phyloP scores from a whole-genome alignment of 2,113 vertebrate species.

The Myotis lucifugus region DNA sequence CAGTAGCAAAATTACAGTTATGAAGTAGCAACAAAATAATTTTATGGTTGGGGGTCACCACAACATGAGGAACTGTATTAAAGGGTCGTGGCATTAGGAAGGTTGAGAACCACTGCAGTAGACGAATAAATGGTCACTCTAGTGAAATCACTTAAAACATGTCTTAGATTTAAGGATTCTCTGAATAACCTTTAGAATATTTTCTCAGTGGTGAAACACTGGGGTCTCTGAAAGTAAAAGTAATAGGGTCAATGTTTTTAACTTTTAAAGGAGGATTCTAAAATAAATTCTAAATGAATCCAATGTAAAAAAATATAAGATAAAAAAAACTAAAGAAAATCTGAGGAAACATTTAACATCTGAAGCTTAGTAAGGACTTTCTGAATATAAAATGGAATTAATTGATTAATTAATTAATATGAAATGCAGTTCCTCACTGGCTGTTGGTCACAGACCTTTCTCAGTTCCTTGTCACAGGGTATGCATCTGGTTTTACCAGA shows the following conservation, averaged over 20 bases:
- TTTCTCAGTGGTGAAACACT: conserved; percentile 51
- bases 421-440: neutral
- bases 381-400: neutral
- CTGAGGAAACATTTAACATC: neutral
- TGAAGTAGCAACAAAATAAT: too few relatives aligned
- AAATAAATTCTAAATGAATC: conserved; percentile 14
- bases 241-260: neutral
- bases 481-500: neutral
- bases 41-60: too few relatives aligned
- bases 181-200: conserved; percentile 29
- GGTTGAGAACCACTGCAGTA: neutral
- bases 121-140: conserved; percentile 31
- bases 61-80: too few relatives aligned
- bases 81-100: too few relatives aligned
- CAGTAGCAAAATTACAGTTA: too few relatives aligned
- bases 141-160: conserved; percentile 57
- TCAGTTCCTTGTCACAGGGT: neutral
- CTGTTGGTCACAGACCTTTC: neutral
- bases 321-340: conserved; percentile 9
- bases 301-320: neutral
- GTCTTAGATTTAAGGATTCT: conserved; percentile 15
- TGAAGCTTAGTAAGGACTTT: neutral
- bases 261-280: conserved; percentile 36
- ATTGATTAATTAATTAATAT: neutral
- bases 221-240: conserved; percentile 36